Evolutionary conservation across 2,113 vertebrate genomes (phyloP), one percentile per base, ranked within the genome.

Genomic region (Myotis yumanensis): DNA sequence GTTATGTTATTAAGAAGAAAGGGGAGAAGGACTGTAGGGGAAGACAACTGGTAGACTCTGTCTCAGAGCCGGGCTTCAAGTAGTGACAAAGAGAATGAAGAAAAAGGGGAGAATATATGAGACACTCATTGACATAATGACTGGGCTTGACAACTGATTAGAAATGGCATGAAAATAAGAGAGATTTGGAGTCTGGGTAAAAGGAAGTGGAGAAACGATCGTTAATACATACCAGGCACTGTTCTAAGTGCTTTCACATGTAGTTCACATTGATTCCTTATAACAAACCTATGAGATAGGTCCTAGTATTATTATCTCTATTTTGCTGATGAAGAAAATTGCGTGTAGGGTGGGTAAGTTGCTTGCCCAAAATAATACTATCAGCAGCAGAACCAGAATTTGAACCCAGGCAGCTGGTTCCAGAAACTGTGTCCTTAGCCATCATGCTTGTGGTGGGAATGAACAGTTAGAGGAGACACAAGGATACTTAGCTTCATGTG

Each of bases 21-120:
- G 5, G 9, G 28, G 84, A 79, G 43, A 69, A 12, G 25, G 37
- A 62, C 59, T 62, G n/a, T 20, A 64, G 75, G 52, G 54, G 54
- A 69, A 85, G 89, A 68, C 54, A 83, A 46, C 6, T 64, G 46
- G 52, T 85, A 32, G 62, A 89, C 62, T 95, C 62, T 95, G 52
- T 22, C n/a, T 83, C 37, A 51, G 59, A 82, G 5, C 30, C 8
- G 43, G 23, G 35, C 64, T 90, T 72, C 72, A 68, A 85, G 35
- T 30, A 40, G 77, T 51, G 32, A 35, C 25, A 54, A 71, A 76
- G 40, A 51, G 59, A 52, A 81, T 32, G 46, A 62, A 75, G 81
- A 68, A 10, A 66, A 87, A 23, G 0, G 23, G 16, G 35, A 85
- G 66, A 51, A 40, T 15, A 17, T 37, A 15, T 37, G 71, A 80